Conservation (phyloP, 2,113 vertebrate species). For the Chitala chitala region DNA sequence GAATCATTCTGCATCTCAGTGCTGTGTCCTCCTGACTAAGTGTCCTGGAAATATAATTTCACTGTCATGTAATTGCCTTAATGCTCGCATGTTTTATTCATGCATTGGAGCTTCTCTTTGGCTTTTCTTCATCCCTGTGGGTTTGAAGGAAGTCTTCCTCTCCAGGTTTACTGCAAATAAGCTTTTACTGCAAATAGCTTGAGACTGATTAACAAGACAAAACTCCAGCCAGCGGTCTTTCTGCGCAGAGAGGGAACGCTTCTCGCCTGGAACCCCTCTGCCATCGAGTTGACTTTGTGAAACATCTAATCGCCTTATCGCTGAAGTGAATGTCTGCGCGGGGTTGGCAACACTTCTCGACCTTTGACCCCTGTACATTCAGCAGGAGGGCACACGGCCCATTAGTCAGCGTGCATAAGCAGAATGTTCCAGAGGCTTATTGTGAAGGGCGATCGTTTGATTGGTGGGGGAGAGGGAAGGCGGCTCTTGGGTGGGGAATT, state of each 20-base stretch:
- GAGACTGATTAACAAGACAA: neutral
- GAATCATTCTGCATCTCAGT: neutral
- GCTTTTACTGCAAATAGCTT: slow-evolving; percentile 18
- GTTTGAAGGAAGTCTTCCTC: too few relatives aligned
- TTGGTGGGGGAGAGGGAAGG: slow-evolving; percentile 78
- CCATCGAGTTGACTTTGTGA: slow-evolving; percentile 58
- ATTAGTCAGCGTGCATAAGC: slow-evolving; percentile 82
- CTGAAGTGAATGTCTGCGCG: slow-evolving; percentile 75
- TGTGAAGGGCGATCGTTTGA: slow-evolving; percentile 86
- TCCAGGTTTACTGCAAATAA: neutral
- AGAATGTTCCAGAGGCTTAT: slow-evolving; percentile 79
- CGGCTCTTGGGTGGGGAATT: slow-evolving; percentile 77
- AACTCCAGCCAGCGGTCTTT: neutral
- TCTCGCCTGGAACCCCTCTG: slow-evolving; percentile 52
- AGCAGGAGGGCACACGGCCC: slow-evolving; percentile 71
- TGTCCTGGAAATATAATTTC: slow-evolving; percentile 3
- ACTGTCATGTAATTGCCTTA: neutral
- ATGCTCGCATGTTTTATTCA: neutral
- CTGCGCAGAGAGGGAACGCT: neutral
- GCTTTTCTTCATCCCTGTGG: neutral
- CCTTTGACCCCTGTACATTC: slow-evolving; percentile 68
- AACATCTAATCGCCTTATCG: slow-evolving; percentile 83
- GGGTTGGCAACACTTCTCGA: slow-evolving; percentile 54
- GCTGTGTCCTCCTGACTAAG: neutral
- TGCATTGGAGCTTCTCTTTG: neutral